These are phyloP conservation scores for Rousettus leschenaultii DNA, from an alignment of 2,113 vertebrate genomes.

Conservation along the genomic window DNA sequence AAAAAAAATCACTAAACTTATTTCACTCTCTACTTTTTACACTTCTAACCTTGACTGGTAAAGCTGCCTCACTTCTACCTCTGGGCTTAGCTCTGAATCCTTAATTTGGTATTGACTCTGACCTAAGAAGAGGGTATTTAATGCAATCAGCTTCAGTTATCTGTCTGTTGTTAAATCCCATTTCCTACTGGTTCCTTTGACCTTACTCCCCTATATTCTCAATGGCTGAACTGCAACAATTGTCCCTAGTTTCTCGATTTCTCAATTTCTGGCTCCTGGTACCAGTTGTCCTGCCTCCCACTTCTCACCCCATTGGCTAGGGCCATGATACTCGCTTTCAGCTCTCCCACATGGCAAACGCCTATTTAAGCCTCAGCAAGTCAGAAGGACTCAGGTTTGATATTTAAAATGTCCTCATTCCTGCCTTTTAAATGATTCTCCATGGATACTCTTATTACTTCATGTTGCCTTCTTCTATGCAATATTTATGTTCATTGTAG, in stretches of 20 bases:
- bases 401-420: background rate
- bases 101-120: background rate
- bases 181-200: background rate
- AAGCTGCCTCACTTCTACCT: background rate
- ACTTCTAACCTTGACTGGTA: background rate
- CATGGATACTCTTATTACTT: background rate
- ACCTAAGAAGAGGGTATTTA: background rate
- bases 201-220: background rate
- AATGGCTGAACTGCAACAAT: conserved; percentile 4
- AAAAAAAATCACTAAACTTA: background rate
- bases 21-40: background rate
- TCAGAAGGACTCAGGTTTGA: background rate
- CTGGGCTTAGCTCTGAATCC: background rate
- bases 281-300: background rate
- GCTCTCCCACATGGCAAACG: background rate
- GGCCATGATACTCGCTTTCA: background rate
- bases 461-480: background rate
- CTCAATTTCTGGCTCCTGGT: background rate
- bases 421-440: conserved; percentile 5
- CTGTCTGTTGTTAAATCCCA: background rate
- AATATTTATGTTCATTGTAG: background rate
- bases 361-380: background rate
- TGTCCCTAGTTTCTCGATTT: background rate
- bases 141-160: background rate
- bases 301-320: background rate